Evolutionary conservation across 1,140 invertebrate species (phyloP).

Genomic region (Andricus grossulariae): DNA sequence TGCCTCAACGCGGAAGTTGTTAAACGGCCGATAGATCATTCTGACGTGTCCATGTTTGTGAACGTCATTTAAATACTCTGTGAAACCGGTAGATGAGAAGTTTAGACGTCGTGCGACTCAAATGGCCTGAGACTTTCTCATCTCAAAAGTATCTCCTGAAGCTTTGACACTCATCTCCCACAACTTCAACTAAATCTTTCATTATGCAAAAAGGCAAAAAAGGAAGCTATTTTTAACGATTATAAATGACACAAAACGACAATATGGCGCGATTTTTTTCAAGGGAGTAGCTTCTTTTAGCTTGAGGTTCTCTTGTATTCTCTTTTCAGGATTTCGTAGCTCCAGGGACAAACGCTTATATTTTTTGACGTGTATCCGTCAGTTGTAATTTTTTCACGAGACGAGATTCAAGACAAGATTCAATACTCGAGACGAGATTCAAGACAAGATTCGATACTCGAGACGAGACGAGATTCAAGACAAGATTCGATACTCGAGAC

Average conservation of each 20-base stretch:
- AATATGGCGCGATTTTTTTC: not conserved
- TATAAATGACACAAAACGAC: slow-evolving; percentile 5
- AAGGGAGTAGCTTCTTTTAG: not conserved
- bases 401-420: too few relatives aligned
- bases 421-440: too few relatives aligned
- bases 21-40: slow-evolving; percentile 26
- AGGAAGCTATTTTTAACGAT: slow-evolving; percentile 1
- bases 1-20: slow-evolving; percentile 18
- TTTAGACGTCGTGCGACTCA: slow-evolving; percentile 25
- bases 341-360: too few relatives aligned
- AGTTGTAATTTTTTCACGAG: too few relatives aligned
- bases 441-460: too few relatives aligned
- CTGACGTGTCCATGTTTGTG: slow-evolving; percentile 26
- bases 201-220: not conserved
- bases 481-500: too few relatives aligned
- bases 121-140: slow-evolving; percentile 17
- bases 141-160: not conserved
- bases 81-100: not conserved
- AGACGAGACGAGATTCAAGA: too few relatives aligned
- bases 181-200: slow-evolving; percentile 8
- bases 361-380: too few relatives aligned
- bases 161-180: slow-evolving; percentile 26
- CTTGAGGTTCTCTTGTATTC: too few relatives aligned
- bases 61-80: slow-evolving; percentile 12
- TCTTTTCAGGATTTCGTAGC: too few relatives aligned